Conservation (phyloP, 2,888 invertebrate genomes). For the Drosophila dives region DNA sequence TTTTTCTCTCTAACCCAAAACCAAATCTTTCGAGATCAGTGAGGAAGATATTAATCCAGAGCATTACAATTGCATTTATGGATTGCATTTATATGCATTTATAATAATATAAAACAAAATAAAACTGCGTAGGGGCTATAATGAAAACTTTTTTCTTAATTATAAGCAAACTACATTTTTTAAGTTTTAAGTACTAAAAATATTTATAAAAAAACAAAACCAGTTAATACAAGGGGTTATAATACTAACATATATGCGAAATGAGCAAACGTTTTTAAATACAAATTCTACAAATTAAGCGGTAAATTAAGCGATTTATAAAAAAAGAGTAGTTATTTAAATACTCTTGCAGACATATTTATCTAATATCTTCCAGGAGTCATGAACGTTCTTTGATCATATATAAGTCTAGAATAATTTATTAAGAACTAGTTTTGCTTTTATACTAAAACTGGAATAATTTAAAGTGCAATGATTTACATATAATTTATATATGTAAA, state of each 20-base stretch:
- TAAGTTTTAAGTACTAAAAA: conserved; percentile 46
- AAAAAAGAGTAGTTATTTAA: conserved; percentile 8
- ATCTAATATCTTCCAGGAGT: conserved; percentile 20
- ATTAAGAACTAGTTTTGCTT: conserved; percentile 12
- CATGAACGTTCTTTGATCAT: conserved; percentile 26
- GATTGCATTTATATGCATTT: conserved; percentile 56
- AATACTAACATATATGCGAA: conserved; percentile 42
- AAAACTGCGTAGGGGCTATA: conserved; percentile 46
- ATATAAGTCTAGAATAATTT: conserved; percentile 12
- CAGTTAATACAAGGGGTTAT: conserved; percentile 31
- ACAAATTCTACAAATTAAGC: conserved; percentile 61
- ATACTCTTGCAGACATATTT: conserved; percentile 33
- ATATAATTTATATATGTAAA: conserved; percentile 7
- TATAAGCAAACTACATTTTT: conserved; percentile 51
- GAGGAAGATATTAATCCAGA: conserved; percentile 29
- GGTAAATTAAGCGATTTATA: too few relatives aligned
- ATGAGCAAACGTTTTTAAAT: conserved; percentile 71
- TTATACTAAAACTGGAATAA: conserved; percentile 15
- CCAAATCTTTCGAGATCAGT: conserved; percentile 47
- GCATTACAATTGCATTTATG: conserved; percentile 62
- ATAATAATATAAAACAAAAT: conserved; percentile 39
- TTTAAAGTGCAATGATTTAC: conserved; percentile 27
- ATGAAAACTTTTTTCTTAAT: conserved; percentile 62
- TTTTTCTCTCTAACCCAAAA: conserved; percentile 28
- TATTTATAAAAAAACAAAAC: conserved; percentile 7